Conservation (phyloP, 2,797 vertebrate genomes). For the Pantherophis alleghaniensis region DNA sequence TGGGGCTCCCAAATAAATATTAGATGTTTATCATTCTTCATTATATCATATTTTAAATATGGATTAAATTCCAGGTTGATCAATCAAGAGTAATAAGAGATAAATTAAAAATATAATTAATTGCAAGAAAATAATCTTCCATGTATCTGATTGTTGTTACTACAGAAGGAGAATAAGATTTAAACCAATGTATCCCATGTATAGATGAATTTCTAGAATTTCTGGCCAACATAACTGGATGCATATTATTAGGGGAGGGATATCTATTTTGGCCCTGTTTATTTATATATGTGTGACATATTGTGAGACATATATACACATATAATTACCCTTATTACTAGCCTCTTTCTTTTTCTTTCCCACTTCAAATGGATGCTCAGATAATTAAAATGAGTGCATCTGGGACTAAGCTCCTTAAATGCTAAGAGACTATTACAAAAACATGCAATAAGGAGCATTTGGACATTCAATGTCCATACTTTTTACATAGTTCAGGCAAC, state of each 20-base stretch:
- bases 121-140: slow-evolving; percentile 5
- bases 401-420: not conserved
- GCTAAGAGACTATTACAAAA: not conserved
- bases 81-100: not conserved
- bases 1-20: not conserved
- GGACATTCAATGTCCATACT: not conserved
- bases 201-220: not conserved
- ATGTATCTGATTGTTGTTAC: not conserved
- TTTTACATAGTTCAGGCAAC: not conserved
- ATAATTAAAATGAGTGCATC: not conserved
- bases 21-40: slow-evolving; percentile 20
- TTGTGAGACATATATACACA: not conserved
- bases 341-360: not conserved
- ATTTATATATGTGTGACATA: not conserved
- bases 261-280: not conserved
- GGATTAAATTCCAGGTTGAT: not conserved
- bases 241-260: not conserved
- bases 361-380: not conserved
- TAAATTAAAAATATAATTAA: not conserved
- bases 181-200: not conserved
- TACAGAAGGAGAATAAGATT: not conserved
- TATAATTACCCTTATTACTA: not conserved
- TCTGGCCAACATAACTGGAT: not conserved
- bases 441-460: not conserved
- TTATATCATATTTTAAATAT: slow-evolving; percentile 27